phyloP scores from a whole-genome alignment of 2,113 vertebrate genomes.

The Gobiocypris rarus region DNA sequence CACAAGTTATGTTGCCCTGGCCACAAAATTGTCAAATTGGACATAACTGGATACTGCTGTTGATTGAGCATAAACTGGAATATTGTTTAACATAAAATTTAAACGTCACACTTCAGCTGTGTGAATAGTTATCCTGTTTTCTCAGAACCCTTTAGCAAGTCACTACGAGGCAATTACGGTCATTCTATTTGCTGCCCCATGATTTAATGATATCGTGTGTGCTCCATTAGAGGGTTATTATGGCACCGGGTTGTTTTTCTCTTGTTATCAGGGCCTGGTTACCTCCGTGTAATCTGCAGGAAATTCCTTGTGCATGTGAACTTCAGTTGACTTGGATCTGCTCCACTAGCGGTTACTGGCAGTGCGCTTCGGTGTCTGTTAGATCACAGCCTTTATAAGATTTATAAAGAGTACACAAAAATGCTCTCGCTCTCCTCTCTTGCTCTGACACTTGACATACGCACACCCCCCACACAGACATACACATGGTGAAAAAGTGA shows the following conservation, averaged over 20 bases:
- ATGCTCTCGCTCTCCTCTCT: not conserved
- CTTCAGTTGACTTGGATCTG: slow-evolving; percentile 66
- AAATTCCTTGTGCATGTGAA: slow-evolving; percentile 76
- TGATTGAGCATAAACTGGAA: not conserved
- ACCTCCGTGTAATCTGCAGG: slow-evolving; percentile 74
- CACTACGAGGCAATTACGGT: slow-evolving; percentile 17
- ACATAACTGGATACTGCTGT: not conserved
- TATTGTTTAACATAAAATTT: not conserved
- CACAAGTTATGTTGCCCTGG: not conserved
- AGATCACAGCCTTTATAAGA: slow-evolving; percentile 44
- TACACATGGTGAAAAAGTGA: slow-evolving; percentile 42
- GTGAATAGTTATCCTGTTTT: slow-evolving; percentile 23
- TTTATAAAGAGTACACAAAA: slow-evolving; percentile 27
- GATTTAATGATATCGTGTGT: slow-evolving; percentile 56
- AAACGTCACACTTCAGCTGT: slow-evolving; percentile 10
- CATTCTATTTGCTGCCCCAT: slow-evolving; percentile 41
- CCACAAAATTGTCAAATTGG: not conserved
- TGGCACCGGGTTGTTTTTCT: slow-evolving; percentile 66
- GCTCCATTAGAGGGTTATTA: slow-evolving; percentile 58
- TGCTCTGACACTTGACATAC: slow-evolving; percentile 16
- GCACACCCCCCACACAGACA: slow-evolving; percentile 42
- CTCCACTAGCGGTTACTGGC: slow-evolving; percentile 67
- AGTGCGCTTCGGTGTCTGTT: slow-evolving; percentile 58
- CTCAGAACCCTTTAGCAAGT: slow-evolving; percentile 1
- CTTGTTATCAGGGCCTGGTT: slow-evolving; percentile 63